Conservation (phyloP, 2,888 invertebrate genomes). For the Cantharis lateralis region DNA sequence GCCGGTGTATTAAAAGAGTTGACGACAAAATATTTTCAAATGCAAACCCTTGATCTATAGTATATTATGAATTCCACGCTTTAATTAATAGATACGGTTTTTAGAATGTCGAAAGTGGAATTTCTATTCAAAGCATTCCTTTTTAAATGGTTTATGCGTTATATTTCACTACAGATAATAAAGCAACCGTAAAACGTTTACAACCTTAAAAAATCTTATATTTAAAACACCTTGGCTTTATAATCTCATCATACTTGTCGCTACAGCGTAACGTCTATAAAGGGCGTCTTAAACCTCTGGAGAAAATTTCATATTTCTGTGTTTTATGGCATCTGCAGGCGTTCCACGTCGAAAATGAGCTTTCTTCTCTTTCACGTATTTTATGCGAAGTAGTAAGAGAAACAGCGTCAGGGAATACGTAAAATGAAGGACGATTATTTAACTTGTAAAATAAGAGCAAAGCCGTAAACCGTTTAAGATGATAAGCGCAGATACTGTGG, state of each 20-base stretch:
- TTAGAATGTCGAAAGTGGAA: not conserved
- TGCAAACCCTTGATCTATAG: not conserved
- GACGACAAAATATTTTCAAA: not conserved
- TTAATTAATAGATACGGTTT: not conserved
- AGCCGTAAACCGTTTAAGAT: slow-evolving; percentile 32
- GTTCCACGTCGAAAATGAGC: not conserved
- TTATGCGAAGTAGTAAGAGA: not conserved
- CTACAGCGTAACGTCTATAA: slow-evolving; percentile 10
- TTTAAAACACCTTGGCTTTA: slow-evolving; percentile 22
- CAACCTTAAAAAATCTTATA: slow-evolving; percentile 14
- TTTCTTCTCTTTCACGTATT: slow-evolving; percentile 5
- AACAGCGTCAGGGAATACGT: slow-evolving; percentile 10
- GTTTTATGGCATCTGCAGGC: slow-evolving; percentile 19
- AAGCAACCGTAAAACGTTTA: slow-evolving; percentile 12
- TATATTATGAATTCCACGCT: not conserved
- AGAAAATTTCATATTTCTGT: slow-evolving; percentile 25
- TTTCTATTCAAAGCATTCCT: not conserved
- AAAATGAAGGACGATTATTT: slow-evolving; percentile 21
- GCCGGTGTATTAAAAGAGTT: not conserved
- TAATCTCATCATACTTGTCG: slow-evolving; percentile 25
- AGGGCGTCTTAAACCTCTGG: slow-evolving; percentile 16
- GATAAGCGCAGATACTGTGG: slow-evolving; percentile 25
- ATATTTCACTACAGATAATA: slow-evolving; percentile 6
- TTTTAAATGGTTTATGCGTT: not conserved
- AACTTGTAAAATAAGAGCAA: slow-evolving; percentile 28